Evolutionary conservation across 2,113 vertebrate genomes (phyloP), one percentile per base, ranked within the genome.

Genomic region (Sylvietta virens): DNA sequence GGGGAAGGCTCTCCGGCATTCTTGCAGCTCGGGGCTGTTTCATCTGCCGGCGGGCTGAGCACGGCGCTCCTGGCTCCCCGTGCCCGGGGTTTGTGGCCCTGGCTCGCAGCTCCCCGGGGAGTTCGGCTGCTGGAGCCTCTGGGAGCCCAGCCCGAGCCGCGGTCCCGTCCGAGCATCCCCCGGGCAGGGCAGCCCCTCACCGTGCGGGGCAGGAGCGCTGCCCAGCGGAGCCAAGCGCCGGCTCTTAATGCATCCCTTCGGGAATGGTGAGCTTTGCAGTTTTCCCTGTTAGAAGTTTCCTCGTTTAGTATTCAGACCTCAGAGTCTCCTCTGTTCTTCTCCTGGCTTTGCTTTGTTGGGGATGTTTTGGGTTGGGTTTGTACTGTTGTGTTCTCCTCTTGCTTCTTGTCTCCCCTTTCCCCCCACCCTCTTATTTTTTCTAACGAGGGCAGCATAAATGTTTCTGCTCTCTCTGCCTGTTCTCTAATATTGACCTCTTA

Each of bases 381-480:
- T 35, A 26, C 27, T 76, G 1, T 33, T 48, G 45, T 53, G 48
- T 88, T 87, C 54, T 78, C 27, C n/a, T 86, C 77, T 84, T 3
- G 1, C 23, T 73, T 73, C 74, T 86, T 23, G 19, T 57, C 50
- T 61, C 27, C 13, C 4, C 10, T 19, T 62, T 2, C 0, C 2
- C 1, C 2, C 5, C 1, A 2, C 6, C 1, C 7, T 7, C 7
- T 45, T 16, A 18, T 54, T n/a, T 40, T 45, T 74, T n/a, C 40
- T 24, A 1, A 11, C 4, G 15, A 39, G 22, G 22, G 14, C n/a
- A 74, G 22, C 11, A 3, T 4, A 61, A 35, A 11, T 33, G 14
- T 72, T 84, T 87, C 57, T 71, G 61, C 15, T 48, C 11, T 65
- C 47, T 72, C 44, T 70, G 56, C 39, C 24, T 44, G 17, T 48